Percentiles rank a stretch among this genome's conserved stretches.
phyloP scores from a whole-genome alignment of 2,797 vertebrate genomes.

The Typhlichthys subterraneus region DNA sequence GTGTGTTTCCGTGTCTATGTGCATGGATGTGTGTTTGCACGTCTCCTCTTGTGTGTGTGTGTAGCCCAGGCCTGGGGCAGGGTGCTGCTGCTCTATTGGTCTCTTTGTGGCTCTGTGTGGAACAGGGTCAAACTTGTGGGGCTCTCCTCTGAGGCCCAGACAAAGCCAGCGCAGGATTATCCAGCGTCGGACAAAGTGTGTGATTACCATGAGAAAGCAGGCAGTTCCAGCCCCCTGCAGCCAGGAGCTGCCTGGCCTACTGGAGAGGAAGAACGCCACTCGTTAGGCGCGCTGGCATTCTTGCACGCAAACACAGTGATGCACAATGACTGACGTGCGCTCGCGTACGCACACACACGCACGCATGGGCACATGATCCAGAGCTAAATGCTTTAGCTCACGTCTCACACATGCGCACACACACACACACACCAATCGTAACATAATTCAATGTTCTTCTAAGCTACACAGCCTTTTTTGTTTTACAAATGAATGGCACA shows the following conservation, averaged over 20 bases:
- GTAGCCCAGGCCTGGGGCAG: conserved; percentile 69
- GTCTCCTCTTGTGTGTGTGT: conserved; percentile 52
- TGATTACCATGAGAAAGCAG: conserved; percentile 84
- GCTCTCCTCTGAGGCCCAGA: conserved; percentile 77
- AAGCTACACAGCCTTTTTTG: too few species aligned
- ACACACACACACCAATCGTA: conserved; percentile 12
- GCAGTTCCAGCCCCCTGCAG: conserved; percentile 67
- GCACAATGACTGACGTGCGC: conserved; percentile 48
- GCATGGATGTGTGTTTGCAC: conserved; percentile 43
- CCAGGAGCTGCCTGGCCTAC: conserved; percentile 72
- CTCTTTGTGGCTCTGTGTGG: conserved; percentile 78
- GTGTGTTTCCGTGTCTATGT: conserved; percentile 37
- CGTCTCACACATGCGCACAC: conserved; percentile 44
- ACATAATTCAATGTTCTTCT: too few species aligned
- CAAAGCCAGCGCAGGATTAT: conserved; percentile 83
- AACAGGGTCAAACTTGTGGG: conserved; percentile 79
- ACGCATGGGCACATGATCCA: conserved; percentile 43
- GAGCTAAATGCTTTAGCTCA: neutral
- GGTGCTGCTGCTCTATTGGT: conserved; percentile 71
- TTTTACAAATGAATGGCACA: too few species aligned
- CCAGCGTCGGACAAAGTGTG: conserved; percentile 81
- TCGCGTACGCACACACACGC: conserved; percentile 35
- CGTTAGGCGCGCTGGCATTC: conserved; percentile 71
- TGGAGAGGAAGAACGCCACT: conserved; percentile 79
- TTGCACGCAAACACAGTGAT: conserved; percentile 39